These are phyloP conservation scores for Aspidiotus destructor DNA, from an alignment of 2,888 invertebrate genomes.

Conservation along the genomic window DNA sequence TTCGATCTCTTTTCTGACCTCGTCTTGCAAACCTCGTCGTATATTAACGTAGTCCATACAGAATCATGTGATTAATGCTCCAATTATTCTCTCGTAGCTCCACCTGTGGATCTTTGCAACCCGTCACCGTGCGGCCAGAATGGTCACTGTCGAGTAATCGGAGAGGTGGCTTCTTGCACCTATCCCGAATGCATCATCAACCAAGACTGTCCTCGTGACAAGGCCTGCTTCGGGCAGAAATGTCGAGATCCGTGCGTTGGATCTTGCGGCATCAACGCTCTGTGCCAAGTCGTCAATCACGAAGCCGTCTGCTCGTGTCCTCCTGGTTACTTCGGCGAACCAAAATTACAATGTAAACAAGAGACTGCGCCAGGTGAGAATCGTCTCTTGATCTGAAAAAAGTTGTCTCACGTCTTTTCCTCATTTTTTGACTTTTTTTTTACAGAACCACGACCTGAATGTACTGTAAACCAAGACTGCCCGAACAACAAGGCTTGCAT, in stretches of 20 bases:
- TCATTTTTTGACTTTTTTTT: conserved; percentile 29
- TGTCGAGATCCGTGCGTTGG: conserved; percentile 75
- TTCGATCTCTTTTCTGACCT: not conserved
- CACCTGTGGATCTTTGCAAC: conserved; percentile 60
- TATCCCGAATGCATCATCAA: conserved; percentile 83
- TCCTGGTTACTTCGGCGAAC: conserved; percentile 63
- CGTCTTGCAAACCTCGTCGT: not conserved
- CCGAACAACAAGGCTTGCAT: conserved; percentile 73
- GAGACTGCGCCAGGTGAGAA: conserved; percentile 32
- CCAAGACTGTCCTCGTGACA: conserved; percentile 73
- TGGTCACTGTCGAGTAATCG: conserved; percentile 66
- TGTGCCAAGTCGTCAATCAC: conserved; percentile 69
- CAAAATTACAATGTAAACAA: conserved; percentile 60
- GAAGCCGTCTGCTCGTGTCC: conserved; percentile 76
- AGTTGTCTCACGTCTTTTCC: too few relatives aligned
- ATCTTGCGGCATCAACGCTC: conserved; percentile 72
- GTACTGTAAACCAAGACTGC: conserved; percentile 66
- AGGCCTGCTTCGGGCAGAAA: conserved; percentile 70
- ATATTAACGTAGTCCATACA: too few relatives aligned
- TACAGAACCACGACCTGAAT: conserved; percentile 60
- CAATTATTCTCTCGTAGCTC: conserved; percentile 33
- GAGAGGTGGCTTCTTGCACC: conserved; percentile 59
- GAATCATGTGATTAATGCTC: not conserved
- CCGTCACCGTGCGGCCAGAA: conserved; percentile 75
- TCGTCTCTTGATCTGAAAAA: not conserved